Evolutionary conservation across 2,888 invertebrate species (phyloP), one percentile per base, ranked within the genome.

Genomic region (Marasmarcha lunaedactyla): DNA sequence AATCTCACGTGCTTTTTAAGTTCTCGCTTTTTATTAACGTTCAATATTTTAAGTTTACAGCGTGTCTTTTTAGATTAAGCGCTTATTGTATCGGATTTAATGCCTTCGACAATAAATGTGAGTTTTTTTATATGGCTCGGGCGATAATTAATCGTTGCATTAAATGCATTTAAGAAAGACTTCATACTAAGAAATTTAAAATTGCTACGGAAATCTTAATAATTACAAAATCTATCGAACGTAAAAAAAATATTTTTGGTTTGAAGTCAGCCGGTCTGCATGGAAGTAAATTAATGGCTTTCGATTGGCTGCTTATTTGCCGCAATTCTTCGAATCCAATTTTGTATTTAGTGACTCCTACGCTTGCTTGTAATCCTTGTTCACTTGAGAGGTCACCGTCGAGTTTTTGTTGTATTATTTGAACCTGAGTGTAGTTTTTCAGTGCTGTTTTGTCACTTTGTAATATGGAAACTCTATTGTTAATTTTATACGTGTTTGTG

Each of bases 321-420:
- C 53, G 54, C 61, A 66, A 58, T 73, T 74, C 71, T 57, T 63
- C 60, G 73, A 67, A 73, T 59, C 63, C 67, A 71, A 71, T 76
- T 73, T 72, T 63, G 71, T 68, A 67, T 69, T 71, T 70, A 65
- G 62, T 62, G 55, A 60, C 73, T 61, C 71, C 72, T 68, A 73
- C 73, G 60, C 70, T 30, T 61, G 51, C 57, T 61, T 55, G 60
- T 63, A 58, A 67, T 65, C 62, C 61, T 55, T 57, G 52, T 59
- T 54, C 57, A 55, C 57, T 49, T 58, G 49, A 59, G 65, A 71
- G 63, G 65, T 65, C 64, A 61, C 48, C 53, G 57, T 60, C 49
- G 46, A 50, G 48, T 47, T 35, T 42, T 44, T 36, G 46, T 20
- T 20, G 7, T 5, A 20, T 7, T 20, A 7, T 20, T 20, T 43